A percentile compares a stretch with the other conserved stretches of the same genome.
phyloP scores from a whole-genome alignment of 1,140 invertebrate species.

The Pseudomyrmex dendroicus region DNA sequence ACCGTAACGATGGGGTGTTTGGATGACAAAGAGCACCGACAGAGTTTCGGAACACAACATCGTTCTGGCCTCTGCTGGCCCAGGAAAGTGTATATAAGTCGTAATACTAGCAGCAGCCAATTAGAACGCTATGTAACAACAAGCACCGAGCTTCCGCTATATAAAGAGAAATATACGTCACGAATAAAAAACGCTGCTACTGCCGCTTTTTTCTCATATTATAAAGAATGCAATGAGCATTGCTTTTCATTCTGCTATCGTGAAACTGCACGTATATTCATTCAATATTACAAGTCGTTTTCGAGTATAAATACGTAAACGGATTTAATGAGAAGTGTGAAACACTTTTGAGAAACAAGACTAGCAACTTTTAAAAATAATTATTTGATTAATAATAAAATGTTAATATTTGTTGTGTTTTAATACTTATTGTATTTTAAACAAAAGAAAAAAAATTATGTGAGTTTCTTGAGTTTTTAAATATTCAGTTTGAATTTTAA shows the following conservation, averaged over 20 bases:
- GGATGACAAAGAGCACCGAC: constrained; percentile 79
- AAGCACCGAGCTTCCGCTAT: background rate
- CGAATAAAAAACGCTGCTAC: background rate
- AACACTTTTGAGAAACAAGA: background rate
- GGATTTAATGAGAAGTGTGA: constrained; percentile 6
- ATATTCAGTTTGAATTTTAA: too few relatives aligned
- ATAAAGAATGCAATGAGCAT: background rate
- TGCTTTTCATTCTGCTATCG: background rate
- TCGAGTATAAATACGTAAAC: background rate
- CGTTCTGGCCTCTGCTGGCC: constrained; percentile 67
- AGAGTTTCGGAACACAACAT: constrained; percentile 80
- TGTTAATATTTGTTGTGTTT: background rate
- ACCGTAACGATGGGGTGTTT: constrained; percentile 76
- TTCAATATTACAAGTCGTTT: background rate
- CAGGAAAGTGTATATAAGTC: constrained; percentile 74
- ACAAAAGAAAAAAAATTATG: too few relatives aligned
- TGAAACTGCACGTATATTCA: constrained; percentile 6
- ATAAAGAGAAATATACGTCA: constrained; percentile 1
- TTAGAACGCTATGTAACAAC: constrained; percentile 46
- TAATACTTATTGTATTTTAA: background rate
- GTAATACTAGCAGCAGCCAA: constrained; percentile 39
- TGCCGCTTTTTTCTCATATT: constrained; percentile 1
- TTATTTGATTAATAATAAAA: background rate
- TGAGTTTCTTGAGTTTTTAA: too few relatives aligned
- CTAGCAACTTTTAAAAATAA: background rate